Conservation (phyloP, 1,140 invertebrate genomes). For the Lordiphosa mommai region DNA sequence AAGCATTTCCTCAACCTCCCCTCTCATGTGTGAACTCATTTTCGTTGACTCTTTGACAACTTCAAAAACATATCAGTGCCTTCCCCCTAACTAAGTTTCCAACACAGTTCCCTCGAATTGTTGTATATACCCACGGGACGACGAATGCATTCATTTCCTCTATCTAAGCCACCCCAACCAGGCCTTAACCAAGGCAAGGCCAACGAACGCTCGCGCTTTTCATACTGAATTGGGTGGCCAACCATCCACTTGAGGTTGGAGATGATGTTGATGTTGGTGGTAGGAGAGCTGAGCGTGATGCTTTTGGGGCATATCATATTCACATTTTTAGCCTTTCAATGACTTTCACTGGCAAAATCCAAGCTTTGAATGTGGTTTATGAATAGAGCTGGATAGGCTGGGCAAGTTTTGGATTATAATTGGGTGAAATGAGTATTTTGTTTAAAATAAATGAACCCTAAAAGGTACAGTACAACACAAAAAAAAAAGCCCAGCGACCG, state of each 20-base stretch:
- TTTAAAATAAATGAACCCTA: too few relatives aligned
- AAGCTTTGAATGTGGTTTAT: too few relatives aligned
- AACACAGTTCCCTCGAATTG: constrained; percentile 7
- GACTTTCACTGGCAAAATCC: too few relatives aligned
- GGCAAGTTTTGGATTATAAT: too few relatives aligned
- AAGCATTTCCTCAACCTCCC: neutral
- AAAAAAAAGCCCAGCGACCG: too few relatives aligned
- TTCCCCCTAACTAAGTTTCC: neutral
- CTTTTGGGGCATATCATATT: too few relatives aligned
- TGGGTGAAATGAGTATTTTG: constrained; percentile 3
- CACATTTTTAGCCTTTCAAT: too few relatives aligned
- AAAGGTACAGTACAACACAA: too few relatives aligned
- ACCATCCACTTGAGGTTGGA: neutral
- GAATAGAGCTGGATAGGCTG: too few relatives aligned
- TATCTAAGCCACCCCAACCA: neutral
- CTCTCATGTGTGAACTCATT: neutral
- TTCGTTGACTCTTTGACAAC: constrained; percentile 5
- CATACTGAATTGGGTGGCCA: neutral
- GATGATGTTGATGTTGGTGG: too few relatives aligned
- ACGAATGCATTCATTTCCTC: neutral
- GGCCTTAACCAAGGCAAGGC: constrained; percentile 1
- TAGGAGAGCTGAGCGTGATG: too few relatives aligned
- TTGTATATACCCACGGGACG: neutral
- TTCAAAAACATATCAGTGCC: constrained; percentile 8
- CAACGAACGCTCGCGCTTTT: constrained; percentile 1